Evolutionary conservation across 2,797 vertebrate species (phyloP), one percentile per base, ranked within the genome.

Genomic region (Phataginus tricuspis): DNA sequence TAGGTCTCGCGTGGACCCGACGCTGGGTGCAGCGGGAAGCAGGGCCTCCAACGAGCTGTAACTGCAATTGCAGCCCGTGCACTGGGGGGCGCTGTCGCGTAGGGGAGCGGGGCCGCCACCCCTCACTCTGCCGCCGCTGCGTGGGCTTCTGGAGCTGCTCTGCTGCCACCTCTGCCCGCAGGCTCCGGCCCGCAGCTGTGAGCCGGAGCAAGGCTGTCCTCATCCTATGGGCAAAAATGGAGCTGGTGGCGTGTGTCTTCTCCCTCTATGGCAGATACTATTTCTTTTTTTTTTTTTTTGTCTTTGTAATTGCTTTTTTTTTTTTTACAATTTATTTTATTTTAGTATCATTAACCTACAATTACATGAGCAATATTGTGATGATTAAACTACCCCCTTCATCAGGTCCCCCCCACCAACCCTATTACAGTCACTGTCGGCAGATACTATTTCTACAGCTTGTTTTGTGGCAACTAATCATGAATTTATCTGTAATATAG

Each of bases 191-290:
- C 14, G 9, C 97, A 69, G 87, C 79, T 0, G 97, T 98, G 31
- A 99, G 90, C 51, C 98, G 98, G 42, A 98, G 97, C 51, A 99
- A 95, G 91, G 98, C 98, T 6, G 98, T 98, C 87, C 98, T 99
- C 98, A 99, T 98, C 98, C 99, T 99, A 63, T 0, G 13, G 61
- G 77, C 59, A 69, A 95, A 71, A 93, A 84, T 0, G 94, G 10
- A 90, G 31, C n/a, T 25, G 2, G n/a, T 42, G 13, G 21, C 18
- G 27, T 0, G 4, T 23, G 29, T 71, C 42, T 57, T 66, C 18
- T 39, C 34, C 63, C 59, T 61, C 49, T 42, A 7, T 34, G 49
- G 49, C 25, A 74, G n/a, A n/a, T 19, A 61, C n/a, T n/a, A n/a
- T n/a, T n/a, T n/a, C n/a, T n/a, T n/a, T n/a, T n/a, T n/a, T n/a